phyloP scores from a whole-genome alignment of 2,113 vertebrate genomes.

The Petaurus breviceps region DNA sequence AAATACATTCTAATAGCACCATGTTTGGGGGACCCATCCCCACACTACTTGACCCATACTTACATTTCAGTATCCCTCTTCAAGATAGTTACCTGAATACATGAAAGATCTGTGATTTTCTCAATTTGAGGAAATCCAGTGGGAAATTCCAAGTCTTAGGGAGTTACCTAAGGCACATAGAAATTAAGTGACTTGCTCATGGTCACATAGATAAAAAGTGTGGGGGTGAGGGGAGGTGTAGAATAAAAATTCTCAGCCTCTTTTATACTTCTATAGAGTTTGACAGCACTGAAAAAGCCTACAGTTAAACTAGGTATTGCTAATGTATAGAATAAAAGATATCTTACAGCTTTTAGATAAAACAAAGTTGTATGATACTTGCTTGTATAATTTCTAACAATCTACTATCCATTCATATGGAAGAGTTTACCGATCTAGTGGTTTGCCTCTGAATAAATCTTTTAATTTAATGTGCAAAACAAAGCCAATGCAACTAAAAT shows the following conservation, averaged over 20 bases:
- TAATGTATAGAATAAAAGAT: neutral
- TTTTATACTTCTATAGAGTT: neutral
- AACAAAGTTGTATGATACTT: neutral
- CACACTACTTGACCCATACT: neutral
- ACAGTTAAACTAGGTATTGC: neutral
- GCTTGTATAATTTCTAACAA: neutral
- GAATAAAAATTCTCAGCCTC: neutral
- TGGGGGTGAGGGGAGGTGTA: too few relatives aligned
- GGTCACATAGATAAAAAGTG: neutral
- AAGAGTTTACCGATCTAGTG: neutral
- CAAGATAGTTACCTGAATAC: neutral
- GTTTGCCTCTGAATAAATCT: neutral
- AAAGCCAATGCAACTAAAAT: neutral
- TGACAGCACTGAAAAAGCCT: neutral
- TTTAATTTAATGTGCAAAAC: neutral
- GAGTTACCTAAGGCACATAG: neutral
- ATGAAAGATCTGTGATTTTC: neutral
- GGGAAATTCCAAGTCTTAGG: neutral
- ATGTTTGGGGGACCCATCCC: neutral
- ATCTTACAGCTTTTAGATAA: neutral
- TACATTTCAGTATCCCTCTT: neutral
- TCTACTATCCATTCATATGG: neutral
- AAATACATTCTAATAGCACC: conserved; percentile 22
- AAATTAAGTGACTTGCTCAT: neutral
- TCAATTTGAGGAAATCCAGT: neutral